These are phyloP conservation scores for Rhagophthalmus giganteus DNA, from an alignment of 2,888 invertebrate species.

Conservation along the genomic window DNA sequence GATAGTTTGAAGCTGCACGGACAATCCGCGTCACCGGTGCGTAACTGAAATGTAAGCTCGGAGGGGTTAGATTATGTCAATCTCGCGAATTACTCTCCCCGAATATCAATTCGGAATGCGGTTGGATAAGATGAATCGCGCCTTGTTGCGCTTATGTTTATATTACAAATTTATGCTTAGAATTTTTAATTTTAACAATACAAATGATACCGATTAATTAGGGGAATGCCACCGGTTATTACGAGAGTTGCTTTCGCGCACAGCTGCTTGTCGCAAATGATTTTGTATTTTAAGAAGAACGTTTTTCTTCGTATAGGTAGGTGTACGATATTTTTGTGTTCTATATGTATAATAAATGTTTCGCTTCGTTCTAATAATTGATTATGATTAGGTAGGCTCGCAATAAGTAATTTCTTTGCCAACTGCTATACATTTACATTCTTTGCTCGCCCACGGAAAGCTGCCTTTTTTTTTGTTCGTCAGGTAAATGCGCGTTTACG, in stretches of 20 bases:
- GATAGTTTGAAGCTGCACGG: constrained; percentile 18
- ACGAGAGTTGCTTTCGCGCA: background rate
- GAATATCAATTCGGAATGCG: constrained; percentile 26
- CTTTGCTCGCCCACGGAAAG: background rate
- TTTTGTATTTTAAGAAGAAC: constrained; percentile 2
- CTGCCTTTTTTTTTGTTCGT: no score
- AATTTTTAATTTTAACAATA: constrained; percentile 24
- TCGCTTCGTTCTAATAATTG: constrained; percentile 13
- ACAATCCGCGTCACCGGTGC: constrained; percentile 11
- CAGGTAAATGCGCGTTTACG: no score
- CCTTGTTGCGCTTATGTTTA: constrained; percentile 27
- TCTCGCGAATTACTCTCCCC: constrained; percentile 26
- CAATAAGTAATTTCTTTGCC: no score
- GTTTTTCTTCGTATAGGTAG: background rate
- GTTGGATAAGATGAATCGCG: constrained; percentile 22
- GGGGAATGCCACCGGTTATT: constrained; percentile 14
- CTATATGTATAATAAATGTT: constrained; percentile 7
- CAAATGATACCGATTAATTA: constrained; percentile 23
- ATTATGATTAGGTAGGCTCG: constrained; percentile 12
- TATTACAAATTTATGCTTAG: constrained; percentile 26
- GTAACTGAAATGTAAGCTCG: constrained; percentile 21
- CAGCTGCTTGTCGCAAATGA: constrained; percentile 12
- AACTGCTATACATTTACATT: no score
- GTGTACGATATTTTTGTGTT: background rate
- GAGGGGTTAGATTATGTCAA: constrained; percentile 30